Conservation (phyloP, 2,113 vertebrate species). For the Himantopus leucocephalus region DNA sequence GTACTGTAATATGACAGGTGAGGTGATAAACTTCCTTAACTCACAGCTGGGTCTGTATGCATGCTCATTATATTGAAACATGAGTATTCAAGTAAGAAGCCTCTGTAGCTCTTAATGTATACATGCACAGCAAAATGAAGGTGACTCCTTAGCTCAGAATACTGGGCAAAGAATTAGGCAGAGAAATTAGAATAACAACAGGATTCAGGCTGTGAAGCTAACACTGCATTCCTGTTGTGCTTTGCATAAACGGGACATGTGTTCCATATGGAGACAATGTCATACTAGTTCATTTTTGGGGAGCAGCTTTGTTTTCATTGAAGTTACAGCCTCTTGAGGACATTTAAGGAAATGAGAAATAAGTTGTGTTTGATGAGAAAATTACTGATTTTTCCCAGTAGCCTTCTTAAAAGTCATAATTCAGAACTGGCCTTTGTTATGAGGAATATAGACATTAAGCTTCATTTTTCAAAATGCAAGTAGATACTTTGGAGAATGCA, state of each 20-base stretch:
- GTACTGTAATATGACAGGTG: conserved; percentile 97
- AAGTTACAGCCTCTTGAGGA: not conserved
- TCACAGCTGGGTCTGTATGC: conserved; percentile 5
- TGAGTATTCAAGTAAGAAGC: not conserved
- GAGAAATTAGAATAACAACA: conserved; percentile 14
- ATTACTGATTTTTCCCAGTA: not conserved
- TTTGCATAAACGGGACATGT: not conserved
- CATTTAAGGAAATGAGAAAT: not conserved
- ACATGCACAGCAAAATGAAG: not conserved
- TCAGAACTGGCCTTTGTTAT: not conserved
- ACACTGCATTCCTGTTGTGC: not conserved
- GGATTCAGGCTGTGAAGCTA: not conserved
- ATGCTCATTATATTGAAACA: conserved; percentile 14
- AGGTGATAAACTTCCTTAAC: conserved; percentile 62
- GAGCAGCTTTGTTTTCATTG: not conserved
- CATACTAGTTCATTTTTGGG: not conserved
- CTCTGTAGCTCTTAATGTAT: not conserved
- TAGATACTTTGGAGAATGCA: not conserved
- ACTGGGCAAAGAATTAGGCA: not conserved
- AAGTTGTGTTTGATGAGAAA: not conserved
- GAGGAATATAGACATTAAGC: not conserved
- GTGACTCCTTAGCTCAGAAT: not conserved
- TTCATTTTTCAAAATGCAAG: not conserved
- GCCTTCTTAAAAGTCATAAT: not conserved
- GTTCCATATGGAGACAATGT: not conserved